These are phyloP conservation scores for Nebria brevicollis DNA, from an alignment of 2,888 invertebrate genomes.

Conservation along the genomic window DNA sequence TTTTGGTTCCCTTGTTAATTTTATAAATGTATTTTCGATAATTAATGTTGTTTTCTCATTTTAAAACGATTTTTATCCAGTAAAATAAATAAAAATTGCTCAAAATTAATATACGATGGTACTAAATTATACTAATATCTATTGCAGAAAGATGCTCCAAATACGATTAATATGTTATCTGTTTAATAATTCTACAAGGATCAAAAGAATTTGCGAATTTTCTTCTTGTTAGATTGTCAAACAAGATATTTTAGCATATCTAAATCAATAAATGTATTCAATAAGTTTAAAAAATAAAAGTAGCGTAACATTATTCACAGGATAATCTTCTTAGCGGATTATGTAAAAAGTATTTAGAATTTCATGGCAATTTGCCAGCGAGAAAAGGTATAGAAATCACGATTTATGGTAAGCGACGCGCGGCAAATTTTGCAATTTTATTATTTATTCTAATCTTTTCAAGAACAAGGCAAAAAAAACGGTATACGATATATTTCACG, in stretches of 20 bases:
- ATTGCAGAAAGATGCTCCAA: no score
- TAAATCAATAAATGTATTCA: background rate
- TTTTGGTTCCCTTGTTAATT: no score
- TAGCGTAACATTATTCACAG: background rate
- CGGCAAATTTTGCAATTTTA: conserved; percentile 22
- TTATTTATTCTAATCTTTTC: conserved; percentile 19
- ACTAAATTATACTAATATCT: no score
- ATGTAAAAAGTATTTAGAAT: background rate
- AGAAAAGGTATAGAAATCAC: conserved; percentile 5
- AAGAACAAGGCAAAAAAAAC: conserved; percentile 12
- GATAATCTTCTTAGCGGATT: conserved; percentile 6
- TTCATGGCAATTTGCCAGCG: conserved; percentile 26
- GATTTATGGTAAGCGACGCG: conserved; percentile 19
- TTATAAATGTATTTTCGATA: no score
- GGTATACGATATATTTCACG: conserved; percentile 30
- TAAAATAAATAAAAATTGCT: no score
- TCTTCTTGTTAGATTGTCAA: no score
- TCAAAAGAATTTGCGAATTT: no score
- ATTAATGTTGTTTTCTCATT: no score
- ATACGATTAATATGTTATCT: no score
- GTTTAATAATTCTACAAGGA: no score
- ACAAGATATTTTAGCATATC: background rate
- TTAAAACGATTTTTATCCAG: no score
- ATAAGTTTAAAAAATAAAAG: background rate
- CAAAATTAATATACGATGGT: no score